These are phyloP conservation scores for Anguilla anguilla DNA, from an alignment of 2,797 vertebrate genomes.

Conservation along the genomic window DNA sequence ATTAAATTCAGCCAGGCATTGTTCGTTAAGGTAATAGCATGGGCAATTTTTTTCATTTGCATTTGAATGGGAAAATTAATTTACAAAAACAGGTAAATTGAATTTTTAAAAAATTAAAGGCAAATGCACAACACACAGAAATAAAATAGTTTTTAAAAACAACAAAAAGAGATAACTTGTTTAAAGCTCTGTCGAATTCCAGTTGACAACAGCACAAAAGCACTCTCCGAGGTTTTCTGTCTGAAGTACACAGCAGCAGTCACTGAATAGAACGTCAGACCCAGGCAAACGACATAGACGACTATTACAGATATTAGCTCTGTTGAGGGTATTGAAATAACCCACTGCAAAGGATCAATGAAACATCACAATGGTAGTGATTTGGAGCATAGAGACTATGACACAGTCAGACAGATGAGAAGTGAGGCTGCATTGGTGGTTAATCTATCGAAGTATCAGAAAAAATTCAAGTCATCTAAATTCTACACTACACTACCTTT, in stretches of 20 bases:
- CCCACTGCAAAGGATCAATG: background rate
- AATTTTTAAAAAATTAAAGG: background rate
- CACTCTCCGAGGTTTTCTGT: background rate
- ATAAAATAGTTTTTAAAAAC: background rate
- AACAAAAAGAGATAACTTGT: background rate
- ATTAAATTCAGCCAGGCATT: background rate
- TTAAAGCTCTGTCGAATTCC: background rate
- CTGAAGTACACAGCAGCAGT: background rate
- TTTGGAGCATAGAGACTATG: conserved; percentile 42
- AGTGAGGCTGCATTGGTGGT: conserved; percentile 66
- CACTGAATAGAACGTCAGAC: background rate
- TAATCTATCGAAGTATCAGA: conserved; percentile 43
- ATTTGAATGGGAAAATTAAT: background rate
- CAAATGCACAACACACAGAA: background rate
- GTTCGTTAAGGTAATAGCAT: background rate
- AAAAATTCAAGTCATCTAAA: conserved; percentile 35
- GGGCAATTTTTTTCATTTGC: background rate
- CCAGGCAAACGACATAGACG: background rate
- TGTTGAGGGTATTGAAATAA: background rate
- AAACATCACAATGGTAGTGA: background rate
- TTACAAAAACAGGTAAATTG: background rate
- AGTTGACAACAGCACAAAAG: background rate
- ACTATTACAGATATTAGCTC: background rate
- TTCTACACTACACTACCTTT: conserved; percentile 54
- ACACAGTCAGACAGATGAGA: conserved; percentile 70